Conservation (phyloP, 92 coral and sea anemone genomes). For the Palythoa grandis region DNA sequence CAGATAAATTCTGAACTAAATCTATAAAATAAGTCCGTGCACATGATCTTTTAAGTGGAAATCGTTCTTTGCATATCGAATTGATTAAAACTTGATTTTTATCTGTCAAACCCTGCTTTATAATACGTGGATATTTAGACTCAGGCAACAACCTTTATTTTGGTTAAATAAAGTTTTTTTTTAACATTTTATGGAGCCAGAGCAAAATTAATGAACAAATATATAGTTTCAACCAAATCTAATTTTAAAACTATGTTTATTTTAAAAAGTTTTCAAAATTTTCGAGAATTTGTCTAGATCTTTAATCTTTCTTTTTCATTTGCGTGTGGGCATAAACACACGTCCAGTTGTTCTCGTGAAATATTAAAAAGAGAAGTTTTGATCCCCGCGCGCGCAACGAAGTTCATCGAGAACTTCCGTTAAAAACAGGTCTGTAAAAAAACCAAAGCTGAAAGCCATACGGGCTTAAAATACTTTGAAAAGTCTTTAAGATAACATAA, state of each 20-base stretch:
- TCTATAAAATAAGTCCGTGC: too few species aligned
- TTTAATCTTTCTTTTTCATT: constrained; percentile 16
- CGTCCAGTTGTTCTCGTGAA: constrained; percentile 39
- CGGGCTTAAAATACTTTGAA: not conserved
- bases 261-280: not conserved
- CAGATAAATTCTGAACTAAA: not conserved
- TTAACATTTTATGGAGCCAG: not conserved
- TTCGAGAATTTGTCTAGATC: not conserved
- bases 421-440: not conserved
- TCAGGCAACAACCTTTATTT: not conserved
- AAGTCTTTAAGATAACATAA: not conserved
- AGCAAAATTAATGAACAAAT: not conserved
- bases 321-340: constrained; percentile 30
- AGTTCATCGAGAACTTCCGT: not conserved
- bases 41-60: not conserved
- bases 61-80: not conserved
- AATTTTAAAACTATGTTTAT: not conserved
- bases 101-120: not conserved
- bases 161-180: not conserved
- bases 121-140: not conserved
- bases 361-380: constrained; percentile 34
- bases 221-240: not conserved
- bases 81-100: constrained; percentile 29
- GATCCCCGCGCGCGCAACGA: not conserved
- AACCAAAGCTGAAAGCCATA: not conserved